Base-by-base conservation (phyloP, 2,797 vertebrate species). In the Labeo calbasu region DNA sequence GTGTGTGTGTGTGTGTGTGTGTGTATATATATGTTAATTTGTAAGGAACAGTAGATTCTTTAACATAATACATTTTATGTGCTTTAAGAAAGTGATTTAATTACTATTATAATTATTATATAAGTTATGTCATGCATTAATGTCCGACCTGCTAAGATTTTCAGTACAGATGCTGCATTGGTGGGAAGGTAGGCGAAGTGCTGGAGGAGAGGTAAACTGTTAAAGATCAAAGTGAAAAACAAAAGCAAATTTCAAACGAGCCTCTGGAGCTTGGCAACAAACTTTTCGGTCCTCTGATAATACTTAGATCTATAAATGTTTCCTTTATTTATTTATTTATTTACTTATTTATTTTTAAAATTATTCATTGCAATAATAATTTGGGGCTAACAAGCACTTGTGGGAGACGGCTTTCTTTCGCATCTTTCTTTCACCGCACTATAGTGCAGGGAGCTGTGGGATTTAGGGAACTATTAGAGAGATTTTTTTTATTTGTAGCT, bases 371-470 rank as follows among this genome's bases (percentile, higher is more conserved):
- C 92, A 92, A 90, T 93, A 92, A 94, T 96, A 95, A 96, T 95
- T 95, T 95, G 95, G 91, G 95, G 94, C 91, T 97, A 97, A 97
- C 96, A 96, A 98, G 96, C 95, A 96, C 97, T 97, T 97, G 93
- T 95, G 96, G 97, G 97, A 97, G 95, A 94, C 91, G 92, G 95
- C 89, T 92, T 95, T 90, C 92, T 94, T 94, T 94, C 91, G 91
- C 93, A 92, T 93, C 92, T 92, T 89, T 89, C 89, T 87, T 88
- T 90, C 75, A 87, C 88, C 85, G 85, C 92, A 90, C 92, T 87
- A 89, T 91, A 92, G 93, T 95, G 94, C 95, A 89, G 89, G 94
- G 96, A 96, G 96, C 95, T 95, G 87, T 83, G 94, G 96, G 96
- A 96, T 92, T 79, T 83, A 92, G 92, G 93, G 90, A 92, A 95